Evolutionary conservation across 2,797 vertebrate genomes (phyloP), one percentile per base, ranked within the genome.

Genomic region (Megalops cyprinoides): DNA sequence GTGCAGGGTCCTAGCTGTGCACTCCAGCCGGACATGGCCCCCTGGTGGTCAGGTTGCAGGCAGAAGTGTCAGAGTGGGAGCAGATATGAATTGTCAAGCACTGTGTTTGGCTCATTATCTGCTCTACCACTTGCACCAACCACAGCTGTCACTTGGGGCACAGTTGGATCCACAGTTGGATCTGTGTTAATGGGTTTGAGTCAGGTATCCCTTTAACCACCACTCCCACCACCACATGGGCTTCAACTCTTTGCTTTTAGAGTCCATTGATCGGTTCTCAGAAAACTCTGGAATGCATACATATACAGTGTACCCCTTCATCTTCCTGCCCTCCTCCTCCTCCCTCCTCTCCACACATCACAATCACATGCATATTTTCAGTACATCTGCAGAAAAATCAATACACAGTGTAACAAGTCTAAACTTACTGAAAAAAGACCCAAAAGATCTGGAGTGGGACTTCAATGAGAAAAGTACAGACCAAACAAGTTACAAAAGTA

Each of bases 71-170:
- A 87, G 84, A 25, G 78, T 85, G 51, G 83, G 79, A 89, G 88
- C 87, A 91, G 89, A 90, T 90, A 88, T 82, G 85, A 78, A 84
- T 89, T 90, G 87, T 91, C 87, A 84, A 86, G 78, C 34, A 7
- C 76, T 76, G 82, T 76, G 56, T 79, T 88, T 82, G 86, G 81
- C 85, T 90, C 87, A 87, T 89, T 87, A 86, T 77, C 81, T 90
- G 86, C 73, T 77, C 82, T 80, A 82, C 77, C 74, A 87, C 81
- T 80, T 89, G 81, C 79, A 69, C 49, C 0, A 4, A 82, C 83
- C 2, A 8, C 74, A 88, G 85, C 87, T 87, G 89, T 89, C 25
- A 0, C 79, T 83, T 0, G 84, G 77, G 74, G 10, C 1, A 0
- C n/a, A n/a, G n/a, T n/a, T n/a, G n/a, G n/a, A n/a, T n/a, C n/a